These are phyloP conservation scores for Lasioglossum zephyrum DNA, from an alignment of 2,888 invertebrate species.

Conservation along the genomic window DNA sequence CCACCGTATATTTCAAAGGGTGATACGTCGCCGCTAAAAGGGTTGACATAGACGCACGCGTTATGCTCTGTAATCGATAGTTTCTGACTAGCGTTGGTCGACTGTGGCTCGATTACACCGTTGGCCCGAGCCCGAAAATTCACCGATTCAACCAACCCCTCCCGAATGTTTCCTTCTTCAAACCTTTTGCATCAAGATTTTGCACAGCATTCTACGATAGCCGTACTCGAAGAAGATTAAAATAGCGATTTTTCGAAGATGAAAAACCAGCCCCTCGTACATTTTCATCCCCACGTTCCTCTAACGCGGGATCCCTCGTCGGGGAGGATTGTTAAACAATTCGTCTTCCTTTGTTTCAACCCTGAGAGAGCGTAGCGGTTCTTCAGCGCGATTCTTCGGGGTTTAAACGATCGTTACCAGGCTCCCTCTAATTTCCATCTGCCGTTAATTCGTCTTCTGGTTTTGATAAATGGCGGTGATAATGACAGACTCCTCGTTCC, in stretches of 20 bases:
- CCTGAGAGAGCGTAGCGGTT: background rate
- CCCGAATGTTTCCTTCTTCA: too few relatives aligned
- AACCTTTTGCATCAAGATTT: background rate
- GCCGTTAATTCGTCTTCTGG: constrained; percentile 8
- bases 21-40: constrained; percentile 55
- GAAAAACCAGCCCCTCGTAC: background rate
- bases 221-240: background rate
- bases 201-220: background rate
- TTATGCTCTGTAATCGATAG: constrained; percentile 59
- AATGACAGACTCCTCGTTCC: background rate
- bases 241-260: background rate
- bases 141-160: background rate
- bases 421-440: background rate
- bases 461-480: background rate
- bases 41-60: constrained; percentile 53
- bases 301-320: background rate
- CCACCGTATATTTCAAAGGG: constrained; percentile 41
- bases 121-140: background rate
- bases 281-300: background rate
- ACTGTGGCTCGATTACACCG: constrained; percentile 38
- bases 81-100: constrained; percentile 35
- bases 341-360: background rate
- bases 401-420: background rate
- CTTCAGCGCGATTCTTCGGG: background rate
- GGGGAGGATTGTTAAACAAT: background rate